A percentile compares a stretch with the other conserved stretches of the same genome.
Conservation (phyloP, 2,888 invertebrate genomes). For the Hipparchia sbordonii region DNA sequence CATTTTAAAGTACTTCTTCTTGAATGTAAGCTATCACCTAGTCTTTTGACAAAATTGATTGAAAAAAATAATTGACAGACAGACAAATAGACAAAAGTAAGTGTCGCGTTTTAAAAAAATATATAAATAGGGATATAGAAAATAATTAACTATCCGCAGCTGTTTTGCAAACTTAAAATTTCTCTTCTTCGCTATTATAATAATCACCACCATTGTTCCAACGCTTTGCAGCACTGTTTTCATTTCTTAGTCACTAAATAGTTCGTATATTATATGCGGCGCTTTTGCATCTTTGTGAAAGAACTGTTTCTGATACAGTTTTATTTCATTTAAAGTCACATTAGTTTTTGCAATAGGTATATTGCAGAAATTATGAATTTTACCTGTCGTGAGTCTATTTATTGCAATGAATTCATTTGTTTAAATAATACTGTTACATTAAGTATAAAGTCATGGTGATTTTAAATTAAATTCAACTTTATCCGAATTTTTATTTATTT, state of each 20-base stretch:
- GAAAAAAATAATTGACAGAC: background rate
- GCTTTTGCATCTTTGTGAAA: constrained; percentile 3
- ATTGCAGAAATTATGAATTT: too few relatives aligned
- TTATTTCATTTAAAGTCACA: background rate
- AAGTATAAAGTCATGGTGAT: too few relatives aligned
- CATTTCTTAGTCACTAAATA: constrained; percentile 11
- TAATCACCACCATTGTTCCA: constrained; percentile 6
- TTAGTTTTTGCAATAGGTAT: too few relatives aligned
- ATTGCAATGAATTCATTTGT: too few relatives aligned
- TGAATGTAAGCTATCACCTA: too few relatives aligned
- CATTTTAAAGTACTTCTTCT: too few relatives aligned
- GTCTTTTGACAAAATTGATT: too few relatives aligned
- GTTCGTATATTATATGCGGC: background rate
- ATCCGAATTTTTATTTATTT: too few relatives aligned
- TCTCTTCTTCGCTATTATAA: background rate
- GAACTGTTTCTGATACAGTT: background rate
- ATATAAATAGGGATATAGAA: background rate
- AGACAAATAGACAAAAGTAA: background rate
- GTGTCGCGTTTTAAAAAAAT: background rate
- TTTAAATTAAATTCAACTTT: too few relatives aligned
- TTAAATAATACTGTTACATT: too few relatives aligned
- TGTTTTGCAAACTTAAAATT: background rate
- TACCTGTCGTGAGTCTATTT: too few relatives aligned
- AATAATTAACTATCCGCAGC: background rate
- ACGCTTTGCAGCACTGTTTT: background rate